Evolutionary conservation across 2,797 vertebrate species (phyloP), one percentile per base, ranked within the genome.

Genomic region (Pterois miles): DNA sequence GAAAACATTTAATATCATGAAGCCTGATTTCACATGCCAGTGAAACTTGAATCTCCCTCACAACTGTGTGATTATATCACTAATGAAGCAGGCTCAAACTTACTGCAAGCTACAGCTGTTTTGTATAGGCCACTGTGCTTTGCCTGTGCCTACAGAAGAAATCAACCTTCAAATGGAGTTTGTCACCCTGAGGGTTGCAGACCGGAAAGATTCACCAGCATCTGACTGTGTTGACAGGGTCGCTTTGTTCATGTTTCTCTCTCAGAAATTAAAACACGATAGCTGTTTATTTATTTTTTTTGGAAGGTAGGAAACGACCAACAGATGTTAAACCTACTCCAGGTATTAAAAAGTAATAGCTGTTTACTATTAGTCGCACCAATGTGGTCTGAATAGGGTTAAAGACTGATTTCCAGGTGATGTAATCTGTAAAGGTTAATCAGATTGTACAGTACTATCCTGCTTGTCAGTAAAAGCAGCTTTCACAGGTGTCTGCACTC

Each of bases 361-460:
- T 64, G 36, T 29, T 5, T n/a, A 25, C 5, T 8, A 2, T 20
- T 4, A 9, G 33, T 4, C n/a, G n/a, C 20, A 25, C 6, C 14
- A 7, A 1, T 2, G 25, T 1, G 36, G 65, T n/a, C 3, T 14
- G 40, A 23, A 11, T 10, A 46, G 40, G 38, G 38, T 62, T 60
- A 46, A 16, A 64, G 16, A n/a, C 9, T 66, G 65, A 12, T 65
- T 64, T 65, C 59, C 23, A 58, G 43, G 12, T 43, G 34, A 76
- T 2, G 8, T 81, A 53, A 84, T 76, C 74, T 77, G 48, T 22
- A 40, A 0, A 46, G 20, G 48, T 78, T 84, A 84, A 86, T 86
- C 64, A 74, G 74, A 81, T 80, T 81, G 52, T 2, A 31, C 22
- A 34, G 59, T 1, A 23, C 3, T 3, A 8, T 54, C 67, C 60